phyloP scores from a whole-genome alignment of 2,113 vertebrate species.

The Gavialis gangeticus region DNA sequence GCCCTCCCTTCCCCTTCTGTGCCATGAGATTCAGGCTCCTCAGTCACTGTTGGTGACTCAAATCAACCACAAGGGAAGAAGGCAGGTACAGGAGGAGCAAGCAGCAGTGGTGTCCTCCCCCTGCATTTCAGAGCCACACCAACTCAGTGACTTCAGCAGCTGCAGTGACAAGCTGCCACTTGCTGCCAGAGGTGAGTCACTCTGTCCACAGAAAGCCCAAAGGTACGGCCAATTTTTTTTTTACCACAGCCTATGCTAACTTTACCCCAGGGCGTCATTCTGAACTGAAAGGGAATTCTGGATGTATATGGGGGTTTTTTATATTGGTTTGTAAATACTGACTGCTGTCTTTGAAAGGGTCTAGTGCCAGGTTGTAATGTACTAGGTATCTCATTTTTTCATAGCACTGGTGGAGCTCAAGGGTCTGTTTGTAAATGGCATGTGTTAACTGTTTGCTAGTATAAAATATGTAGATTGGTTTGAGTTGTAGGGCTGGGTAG shows the following conservation, averaged over 20 bases:
- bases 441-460: neutral
- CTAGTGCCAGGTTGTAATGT: neutral
- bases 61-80: too few species aligned
- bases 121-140: too few species aligned
- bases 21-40: slow-evolving; percentile 1
- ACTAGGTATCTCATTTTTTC: neutral
- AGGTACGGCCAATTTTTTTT: too few species aligned
- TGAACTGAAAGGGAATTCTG: neutral
- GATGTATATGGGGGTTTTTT: neutral
- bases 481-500: neutral
- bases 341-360: neutral
- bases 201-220: too few species aligned
- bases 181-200: too few species aligned
- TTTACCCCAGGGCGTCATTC: slow-evolving; percentile 11
- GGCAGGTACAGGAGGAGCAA: too few species aligned
- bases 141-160: too few species aligned
- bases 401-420: neutral
- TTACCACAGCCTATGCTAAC: neutral
- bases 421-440: neutral
- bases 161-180: too few species aligned
- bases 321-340: neutral
- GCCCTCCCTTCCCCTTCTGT: neutral
- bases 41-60: too few species aligned
- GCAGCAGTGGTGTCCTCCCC: too few species aligned
- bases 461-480: neutral